Evolutionary conservation across 2,888 invertebrate genomes (phyloP), one percentile per base, ranked within the genome.

Genomic region (Drosophila subsilvestris): DNA sequence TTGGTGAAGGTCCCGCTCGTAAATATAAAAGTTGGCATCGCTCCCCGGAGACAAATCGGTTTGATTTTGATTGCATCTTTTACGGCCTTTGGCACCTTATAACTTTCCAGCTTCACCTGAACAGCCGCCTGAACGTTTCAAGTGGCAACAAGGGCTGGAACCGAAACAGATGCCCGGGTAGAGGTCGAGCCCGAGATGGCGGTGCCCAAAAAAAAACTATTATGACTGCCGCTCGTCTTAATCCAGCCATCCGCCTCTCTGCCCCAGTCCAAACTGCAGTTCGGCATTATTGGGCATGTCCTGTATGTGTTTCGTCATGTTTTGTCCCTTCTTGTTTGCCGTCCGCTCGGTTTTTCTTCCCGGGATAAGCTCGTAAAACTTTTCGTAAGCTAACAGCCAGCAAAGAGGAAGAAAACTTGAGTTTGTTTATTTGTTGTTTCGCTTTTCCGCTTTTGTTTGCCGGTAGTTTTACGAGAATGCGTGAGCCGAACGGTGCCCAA

Each of bases 1-100:
- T 67, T 22, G 57, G n/a, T 60, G 65, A 42, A 20, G 43, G 43
- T 44, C 55, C 44, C 29, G 72, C 70, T 80, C 86, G 81, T 86
- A 86, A 86, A 86, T 77, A 83, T 82, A 76, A 86, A 86, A 86
- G 86, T 86, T 86, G 82, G 79, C 88, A 88, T 77, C 73, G 76
- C 77, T 84, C 86, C 86, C 86, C 56, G 72, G 84, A 77, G 86
- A 88, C 86, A 86, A 86, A 86, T 86, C 86, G 86, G 88, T 88
- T 86, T 88, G 86, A 86, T 80, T 86, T 86, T 88, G 88, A 88
- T 88, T 79, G 86, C 88, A 82, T 71, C 88, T 86, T 84, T 88
- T 86, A 86, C 76, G 80, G 77, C 88, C 80, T 80, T 88, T 88
- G 86, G 80, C 86, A 86, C 88, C 88, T 88, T 88, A 79, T 86